Percentiles rank a stretch among this genome's conserved stretches.
Evolutionary conservation across 2,888 invertebrate genomes (phyloP).

Genomic region (Pogonocherus hispidulus): DNA sequence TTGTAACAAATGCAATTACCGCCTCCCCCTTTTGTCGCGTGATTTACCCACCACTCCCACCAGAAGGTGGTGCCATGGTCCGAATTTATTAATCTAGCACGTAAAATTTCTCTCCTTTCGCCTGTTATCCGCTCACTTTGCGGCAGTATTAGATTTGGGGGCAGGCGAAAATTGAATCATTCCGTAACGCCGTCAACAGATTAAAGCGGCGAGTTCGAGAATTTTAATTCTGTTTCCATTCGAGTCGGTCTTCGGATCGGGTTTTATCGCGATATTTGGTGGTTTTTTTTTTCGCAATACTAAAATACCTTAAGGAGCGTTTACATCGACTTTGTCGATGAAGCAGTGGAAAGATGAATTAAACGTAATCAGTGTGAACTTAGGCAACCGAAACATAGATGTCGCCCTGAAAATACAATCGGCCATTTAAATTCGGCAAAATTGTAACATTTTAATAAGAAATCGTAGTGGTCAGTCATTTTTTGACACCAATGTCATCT

Average conservation of each 20-base stretch:
- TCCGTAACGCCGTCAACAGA: conserved; percentile 47
- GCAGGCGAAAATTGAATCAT: conserved; percentile 50
- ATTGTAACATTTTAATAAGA: too few relatives aligned
- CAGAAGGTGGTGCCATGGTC: conserved; percentile 29
- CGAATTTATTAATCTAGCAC: conserved; percentile 46
- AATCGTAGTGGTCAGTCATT: too few relatives aligned
- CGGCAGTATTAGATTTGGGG: conserved; percentile 46
- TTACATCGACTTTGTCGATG: too few relatives aligned
- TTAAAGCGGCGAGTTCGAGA: conserved; percentile 37
- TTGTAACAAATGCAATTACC: conserved; percentile 48
- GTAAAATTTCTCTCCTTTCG: conserved; percentile 39
- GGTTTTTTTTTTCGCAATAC: background rate
- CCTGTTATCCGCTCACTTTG: conserved; percentile 46
- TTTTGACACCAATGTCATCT: too few relatives aligned
- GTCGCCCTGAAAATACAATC: too few relatives aligned
- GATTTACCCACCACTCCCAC: conserved; percentile 19
- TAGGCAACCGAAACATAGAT: too few relatives aligned
- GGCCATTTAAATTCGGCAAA: too few relatives aligned
- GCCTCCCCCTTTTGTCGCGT: conserved; percentile 37
- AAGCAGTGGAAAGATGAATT: too few relatives aligned
- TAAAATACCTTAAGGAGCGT: background rate
- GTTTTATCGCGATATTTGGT: background rate
- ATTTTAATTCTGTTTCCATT: conserved; percentile 39
- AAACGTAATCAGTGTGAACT: too few relatives aligned
- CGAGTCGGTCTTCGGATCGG: background rate